Evolutionary conservation across 2,113 vertebrate species (phyloP).

Genomic region (Alaudala cheleensis): DNA sequence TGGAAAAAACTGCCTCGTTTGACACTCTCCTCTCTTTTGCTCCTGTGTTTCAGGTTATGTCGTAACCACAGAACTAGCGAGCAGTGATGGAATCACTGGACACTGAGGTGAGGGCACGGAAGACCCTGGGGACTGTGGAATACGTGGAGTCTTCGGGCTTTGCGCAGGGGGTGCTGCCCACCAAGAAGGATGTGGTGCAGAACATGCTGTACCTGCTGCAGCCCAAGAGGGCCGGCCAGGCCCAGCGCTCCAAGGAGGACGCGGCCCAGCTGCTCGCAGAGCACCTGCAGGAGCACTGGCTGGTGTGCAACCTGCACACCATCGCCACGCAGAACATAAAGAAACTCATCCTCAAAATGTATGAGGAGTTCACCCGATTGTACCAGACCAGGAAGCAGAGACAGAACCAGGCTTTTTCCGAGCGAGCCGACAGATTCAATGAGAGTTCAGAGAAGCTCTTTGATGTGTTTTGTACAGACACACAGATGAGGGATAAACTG

Average conservation of each 20-base stretch:
- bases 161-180: slow-evolving; percentile 59
- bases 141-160: slow-evolving; percentile 65
- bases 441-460: slow-evolving; percentile 68
- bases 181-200: slow-evolving; percentile 70
- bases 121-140: slow-evolving; percentile 65
- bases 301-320: slow-evolving; percentile 68
- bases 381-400: slow-evolving; percentile 70
- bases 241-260: slow-evolving; percentile 68
- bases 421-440: slow-evolving; percentile 62
- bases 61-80: not conserved
- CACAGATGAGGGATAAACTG: slow-evolving; percentile 51
- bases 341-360: slow-evolving; percentile 70
- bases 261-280: slow-evolving; percentile 62
- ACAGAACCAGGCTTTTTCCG: slow-evolving; percentile 57
- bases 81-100: slow-evolving; percentile 66
- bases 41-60: slow-evolving; percentile 13
- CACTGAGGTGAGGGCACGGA: slow-evolving; percentile 51
- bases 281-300: slow-evolving; percentile 68
- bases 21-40: not conserved
- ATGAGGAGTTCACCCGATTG: slow-evolving; percentile 66
- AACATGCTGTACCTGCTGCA: slow-evolving; percentile 70
- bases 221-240: slow-evolving; percentile 68
- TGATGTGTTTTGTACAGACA: slow-evolving; percentile 56
- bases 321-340: slow-evolving; percentile 61
- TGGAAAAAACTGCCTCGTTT: not conserved